Conservation (phyloP, 2,888 invertebrate genomes). For the Phyllotreta striolata region DNA sequence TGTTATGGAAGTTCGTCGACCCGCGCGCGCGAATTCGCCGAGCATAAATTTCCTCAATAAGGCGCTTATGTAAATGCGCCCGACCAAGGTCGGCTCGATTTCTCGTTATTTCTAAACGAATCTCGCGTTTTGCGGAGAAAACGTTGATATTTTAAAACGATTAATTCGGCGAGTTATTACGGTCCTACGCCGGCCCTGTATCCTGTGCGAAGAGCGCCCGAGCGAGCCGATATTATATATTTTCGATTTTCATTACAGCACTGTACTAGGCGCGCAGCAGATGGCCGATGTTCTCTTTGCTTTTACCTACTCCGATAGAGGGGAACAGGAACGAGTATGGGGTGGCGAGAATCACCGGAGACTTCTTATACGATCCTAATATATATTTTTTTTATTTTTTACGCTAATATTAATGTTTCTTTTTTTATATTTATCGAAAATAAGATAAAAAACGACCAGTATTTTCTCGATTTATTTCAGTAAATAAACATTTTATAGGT, state of each 20-base stretch:
- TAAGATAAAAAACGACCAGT: too few species aligned
- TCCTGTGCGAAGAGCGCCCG: conserved; percentile 18
- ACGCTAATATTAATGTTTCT: not conserved
- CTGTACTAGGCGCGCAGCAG: conserved; percentile 36
- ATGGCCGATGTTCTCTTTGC: conserved; percentile 33
- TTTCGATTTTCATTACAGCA: conserved; percentile 26
- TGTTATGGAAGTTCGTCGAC: too few species aligned
- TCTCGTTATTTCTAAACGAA: not conserved
- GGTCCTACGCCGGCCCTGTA: conserved; percentile 3
- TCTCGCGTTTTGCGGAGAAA: not conserved
- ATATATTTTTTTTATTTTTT: not conserved
- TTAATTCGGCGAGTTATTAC: too few species aligned
- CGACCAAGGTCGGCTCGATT: too few species aligned
- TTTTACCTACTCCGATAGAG: conserved; percentile 28
- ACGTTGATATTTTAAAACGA: too few species aligned
- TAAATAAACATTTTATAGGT: not conserved
- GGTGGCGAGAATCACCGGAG: conserved; percentile 26
- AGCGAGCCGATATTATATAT: not conserved
- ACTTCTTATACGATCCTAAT: not conserved
- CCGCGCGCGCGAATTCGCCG: too few species aligned
- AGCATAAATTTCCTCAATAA: too few species aligned
- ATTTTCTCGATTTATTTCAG: too few species aligned
- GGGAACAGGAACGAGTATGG: conserved; percentile 35
- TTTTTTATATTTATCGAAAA: too few species aligned
- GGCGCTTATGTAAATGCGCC: too few species aligned